Percentiles rank a stretch among this genome's conserved stretches.
Conservation (phyloP, 2,113 vertebrate species). For the Ursus arctos region DNA sequence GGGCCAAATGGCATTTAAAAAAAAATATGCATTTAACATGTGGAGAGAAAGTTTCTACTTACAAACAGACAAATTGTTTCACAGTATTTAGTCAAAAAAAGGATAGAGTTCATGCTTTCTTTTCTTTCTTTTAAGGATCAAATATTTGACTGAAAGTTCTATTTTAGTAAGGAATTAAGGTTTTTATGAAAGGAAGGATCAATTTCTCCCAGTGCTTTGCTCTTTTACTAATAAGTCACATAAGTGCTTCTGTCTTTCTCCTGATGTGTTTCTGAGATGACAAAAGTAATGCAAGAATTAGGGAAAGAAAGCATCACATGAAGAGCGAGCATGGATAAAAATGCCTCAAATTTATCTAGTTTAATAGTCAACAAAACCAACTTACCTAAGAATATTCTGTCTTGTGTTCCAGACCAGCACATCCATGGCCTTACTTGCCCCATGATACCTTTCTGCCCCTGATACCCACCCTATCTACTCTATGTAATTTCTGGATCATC, state of each 20-base stretch:
- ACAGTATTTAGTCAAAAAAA: conserved; percentile 29
- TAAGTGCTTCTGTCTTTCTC: neutral
- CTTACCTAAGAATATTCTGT: neutral
- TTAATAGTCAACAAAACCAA: neutral
- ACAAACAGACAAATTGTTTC: conserved; percentile 18
- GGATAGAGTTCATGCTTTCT: neutral
- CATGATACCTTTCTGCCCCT: neutral
- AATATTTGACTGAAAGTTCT: neutral
- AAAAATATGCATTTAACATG: conserved; percentile 19
- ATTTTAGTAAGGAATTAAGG: neutral
- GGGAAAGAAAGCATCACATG: neutral
- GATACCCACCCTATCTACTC: neutral
- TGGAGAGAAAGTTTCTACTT: neutral
- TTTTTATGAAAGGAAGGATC: neutral
- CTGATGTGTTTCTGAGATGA: neutral
- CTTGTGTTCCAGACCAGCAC: neutral
- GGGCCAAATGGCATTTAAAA: neutral
- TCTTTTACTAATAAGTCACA: neutral
- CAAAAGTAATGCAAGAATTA: neutral
- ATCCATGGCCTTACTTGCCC: neutral
- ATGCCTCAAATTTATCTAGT: neutral
- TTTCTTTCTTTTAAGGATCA: neutral
- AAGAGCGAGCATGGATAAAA: neutral
- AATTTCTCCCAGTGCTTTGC: neutral
- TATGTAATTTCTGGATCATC: neutral